A percentile compares a stretch with the other conserved stretches of the same genome.
Evolutionary conservation across 2,113 vertebrate genomes (phyloP).

Genomic region (Ceyx margarethae): DNA sequence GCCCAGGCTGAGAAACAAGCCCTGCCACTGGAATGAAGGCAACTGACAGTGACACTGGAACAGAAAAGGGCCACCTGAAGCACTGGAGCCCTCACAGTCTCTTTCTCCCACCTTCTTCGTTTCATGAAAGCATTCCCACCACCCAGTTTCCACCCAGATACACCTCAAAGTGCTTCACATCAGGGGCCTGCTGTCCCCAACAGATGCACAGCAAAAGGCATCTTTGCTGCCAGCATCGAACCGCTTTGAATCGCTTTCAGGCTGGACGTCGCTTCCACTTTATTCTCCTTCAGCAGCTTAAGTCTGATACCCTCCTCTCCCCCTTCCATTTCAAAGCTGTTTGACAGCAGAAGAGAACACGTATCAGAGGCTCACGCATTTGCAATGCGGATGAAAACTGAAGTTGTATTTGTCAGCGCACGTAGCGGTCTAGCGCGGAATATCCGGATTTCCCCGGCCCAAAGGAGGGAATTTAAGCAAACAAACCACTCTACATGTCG

Average conservation of each 20-base stretch:
- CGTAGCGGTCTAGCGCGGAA: neutral
- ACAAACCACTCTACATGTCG: neutral
- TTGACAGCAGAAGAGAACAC: neutral
- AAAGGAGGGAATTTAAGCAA: neutral
- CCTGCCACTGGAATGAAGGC: neutral
- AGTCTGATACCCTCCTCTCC: neutral
- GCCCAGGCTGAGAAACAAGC: neutral
- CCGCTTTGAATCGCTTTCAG: neutral
- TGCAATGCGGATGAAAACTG: neutral
- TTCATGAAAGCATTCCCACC: neutral
- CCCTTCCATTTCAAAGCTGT: neutral
- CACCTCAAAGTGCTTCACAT: neutral
- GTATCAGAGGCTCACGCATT: neutral
- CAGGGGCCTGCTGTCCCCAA: neutral
- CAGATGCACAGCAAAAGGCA: neutral
- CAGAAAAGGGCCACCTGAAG: neutral
- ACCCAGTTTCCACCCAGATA: neutral
- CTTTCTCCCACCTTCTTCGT: fast-evolving
- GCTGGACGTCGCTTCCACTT: neutral
- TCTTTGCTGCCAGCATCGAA: neutral
- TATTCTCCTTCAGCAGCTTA: neutral
- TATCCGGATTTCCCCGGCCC: neutral
- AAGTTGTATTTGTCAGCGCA: neutral
- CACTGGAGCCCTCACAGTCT: neutral
- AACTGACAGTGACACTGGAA: neutral